Evolutionary conservation across 2,113 vertebrate species (phyloP).

Genomic region (Sigmodon hispidus): DNA sequence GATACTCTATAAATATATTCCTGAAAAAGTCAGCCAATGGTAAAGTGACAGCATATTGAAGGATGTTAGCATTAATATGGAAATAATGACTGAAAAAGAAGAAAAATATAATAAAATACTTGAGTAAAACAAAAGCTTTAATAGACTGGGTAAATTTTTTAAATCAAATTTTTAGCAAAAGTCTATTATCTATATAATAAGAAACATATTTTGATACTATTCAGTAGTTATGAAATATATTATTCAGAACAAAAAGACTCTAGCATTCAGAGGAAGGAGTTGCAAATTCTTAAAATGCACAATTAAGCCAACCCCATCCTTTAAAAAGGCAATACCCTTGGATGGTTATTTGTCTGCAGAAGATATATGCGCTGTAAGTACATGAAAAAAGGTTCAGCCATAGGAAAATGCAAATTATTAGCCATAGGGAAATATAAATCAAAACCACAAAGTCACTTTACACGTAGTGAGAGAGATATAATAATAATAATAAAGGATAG

Average conservation of each 20-base stretch:
- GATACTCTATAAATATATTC: background rate
- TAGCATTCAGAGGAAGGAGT: background rate
- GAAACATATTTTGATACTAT: background rate
- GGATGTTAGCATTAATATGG: background rate
- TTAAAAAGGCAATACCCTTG: background rate
- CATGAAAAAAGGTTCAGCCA: no score
- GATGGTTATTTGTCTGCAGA: background rate
- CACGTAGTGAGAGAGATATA: background rate
- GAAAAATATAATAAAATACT: background rate
- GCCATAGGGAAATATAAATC: background rate
- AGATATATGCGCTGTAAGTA: background rate
- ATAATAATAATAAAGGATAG: no score
- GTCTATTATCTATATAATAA: background rate
- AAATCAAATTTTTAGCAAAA: background rate
- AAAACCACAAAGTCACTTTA: background rate
- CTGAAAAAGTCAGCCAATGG: background rate
- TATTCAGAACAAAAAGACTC: background rate
- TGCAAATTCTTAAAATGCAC: background rate
- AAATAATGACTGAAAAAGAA: background rate
- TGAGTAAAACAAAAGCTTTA: constrained; percentile 1
- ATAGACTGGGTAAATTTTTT: background rate
- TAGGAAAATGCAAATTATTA: no score
- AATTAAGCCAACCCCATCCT: background rate
- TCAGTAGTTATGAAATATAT: constrained; percentile 35
- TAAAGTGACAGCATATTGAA: background rate